Evolutionary conservation across 1,140 invertebrate genomes (phyloP), one percentile per base, ranked within the genome.

Genomic region (Meloidogyne chitwoodi): DNA sequence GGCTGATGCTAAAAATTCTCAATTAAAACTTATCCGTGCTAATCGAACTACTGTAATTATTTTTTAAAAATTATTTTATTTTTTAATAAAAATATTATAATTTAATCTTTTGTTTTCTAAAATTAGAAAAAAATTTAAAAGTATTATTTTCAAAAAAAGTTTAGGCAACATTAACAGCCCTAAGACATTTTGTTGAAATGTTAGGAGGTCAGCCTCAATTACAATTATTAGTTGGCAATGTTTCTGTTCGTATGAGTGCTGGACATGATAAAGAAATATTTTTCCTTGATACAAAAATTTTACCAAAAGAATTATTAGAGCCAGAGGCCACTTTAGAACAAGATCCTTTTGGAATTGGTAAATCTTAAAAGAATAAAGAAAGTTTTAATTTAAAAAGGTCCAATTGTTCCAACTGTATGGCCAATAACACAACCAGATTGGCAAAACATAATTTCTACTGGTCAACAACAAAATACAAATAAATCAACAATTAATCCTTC

Each of bases 131-230:
- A 31, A 24, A 69, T 29, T 69, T 24, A 29, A 2, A 69, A n/a
- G 22, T 8, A 22, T 34, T 26, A 4, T 34, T 26, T 26, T 41
- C 8, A 22, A 22, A 10, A 19, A 29, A 19, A 24, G 8, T 76
- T 44, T 5, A 76, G 75, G 68, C 29, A 29, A 68, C 34, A 27
- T 27, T 71, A 26, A 71, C 68, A 1, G 65, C 75, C 26, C 34
- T 31, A 19, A 71, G 65, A 24, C 75, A 76, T 41, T 67, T 68
- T 24, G 48, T 76, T 22, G 75, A 76, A 63, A 74, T 76, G 44
- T 56, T 71, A 2, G 75, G 74, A 27, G 68, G 68, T 26, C 41
- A 69, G 26, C 75, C 75, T 14, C 56, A 27, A 27, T 41, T 76
- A 38, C 24, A 26, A n/a, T 44, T 76, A 16, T 62, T 34, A 27